A percentile compares a stretch with the other conserved stretches of the same genome.
phyloP scores from a whole-genome alignment of 2,888 invertebrate genomes.

The Phengaris alcon region DNA sequence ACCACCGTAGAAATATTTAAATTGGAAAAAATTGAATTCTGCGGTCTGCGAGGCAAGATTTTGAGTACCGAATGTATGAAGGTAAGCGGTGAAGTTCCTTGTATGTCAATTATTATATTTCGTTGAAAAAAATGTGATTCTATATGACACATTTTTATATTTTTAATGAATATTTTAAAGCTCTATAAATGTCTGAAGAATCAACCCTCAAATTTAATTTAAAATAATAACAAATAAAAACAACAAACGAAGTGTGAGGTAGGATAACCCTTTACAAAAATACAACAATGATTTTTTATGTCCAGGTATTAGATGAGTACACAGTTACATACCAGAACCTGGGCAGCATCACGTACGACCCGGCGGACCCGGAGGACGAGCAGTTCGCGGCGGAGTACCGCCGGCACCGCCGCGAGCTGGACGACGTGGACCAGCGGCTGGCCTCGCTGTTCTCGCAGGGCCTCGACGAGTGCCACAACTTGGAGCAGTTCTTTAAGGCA shows the following conservation, averaged over 20 bases:
- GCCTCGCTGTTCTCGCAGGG: slow-evolving; percentile 89
- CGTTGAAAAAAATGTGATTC: too few species aligned
- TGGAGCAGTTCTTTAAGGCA: slow-evolving; percentile 71
- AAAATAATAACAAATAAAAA: too few species aligned
- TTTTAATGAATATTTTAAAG: too few species aligned
- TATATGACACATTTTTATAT: too few species aligned
- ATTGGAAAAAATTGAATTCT: slow-evolving; percentile 90
- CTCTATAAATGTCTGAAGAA: too few species aligned
- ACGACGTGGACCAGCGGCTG: slow-evolving; percentile 87
- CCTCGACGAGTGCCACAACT: slow-evolving; percentile 85
- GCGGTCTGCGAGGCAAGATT: slow-evolving; percentile 82
- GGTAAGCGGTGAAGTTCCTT: slow-evolving; percentile 44
- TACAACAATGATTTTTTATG: not conserved
- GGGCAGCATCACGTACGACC: slow-evolving; percentile 84
- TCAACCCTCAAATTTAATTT: too few species aligned
- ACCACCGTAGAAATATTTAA: slow-evolving; percentile 90
- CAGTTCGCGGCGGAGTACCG: slow-evolving; percentile 83
- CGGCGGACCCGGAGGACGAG: slow-evolving; percentile 84
- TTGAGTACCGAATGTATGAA: slow-evolving; percentile 75
- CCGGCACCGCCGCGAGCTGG: slow-evolving; percentile 80
- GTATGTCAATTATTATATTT: too few species aligned
- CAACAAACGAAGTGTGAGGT: too few species aligned
- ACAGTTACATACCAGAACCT: slow-evolving; percentile 54
- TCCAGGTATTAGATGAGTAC: slow-evolving; percentile 64
- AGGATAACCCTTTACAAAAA: too few species aligned